Base-by-base conservation (phyloP, 30 jellyfish, hydroid and myxozoan genomes). In the Sanderia malayensis region DNA sequence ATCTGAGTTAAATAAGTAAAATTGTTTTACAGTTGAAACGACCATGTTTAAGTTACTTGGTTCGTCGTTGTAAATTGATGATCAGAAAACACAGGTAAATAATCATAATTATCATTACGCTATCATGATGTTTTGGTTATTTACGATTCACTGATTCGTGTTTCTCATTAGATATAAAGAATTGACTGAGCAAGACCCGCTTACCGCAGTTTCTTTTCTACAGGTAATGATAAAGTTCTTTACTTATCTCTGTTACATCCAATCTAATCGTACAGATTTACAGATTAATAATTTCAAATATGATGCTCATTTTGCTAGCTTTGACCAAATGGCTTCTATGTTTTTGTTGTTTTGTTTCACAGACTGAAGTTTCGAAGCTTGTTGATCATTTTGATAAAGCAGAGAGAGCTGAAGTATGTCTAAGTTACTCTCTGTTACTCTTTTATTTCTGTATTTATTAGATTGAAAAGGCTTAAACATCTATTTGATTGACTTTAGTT, bases 151-250 rank as follows among this genome's bases (percentile, higher is more conserved):
- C n/a, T n/a, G n/a, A n/a, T n/a, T n/a, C n/a, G n/a, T n/a, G n/a
- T n/a, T n/a, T n/a, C n/a, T 79, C 33, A 55, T 30, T 34, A 88
- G 97, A 49, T 88, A 80, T 71, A 67, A 62, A 55, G 97, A 88
- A 61, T 73, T 88, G 20, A 33, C 88, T 8, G 73, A 55, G 75
- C 73, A 63, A 29, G 85, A 81, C 55, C 88, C 90, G 41, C 58
- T 81, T 22, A 61, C 45, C 19, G 97, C 95, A 1, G 46, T 88
- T 8, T 37, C 95, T 2, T 88, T 69, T 52, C 49, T 88, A 52
- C 97, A 88, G 88, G 97, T 88, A 63, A 13, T 20, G 22, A 53
- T 79, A n/a, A n/a, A n/a, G n/a, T n/a, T n/a, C n/a, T n/a, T n/a
- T n/a, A n/a, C n/a, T n/a, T n/a, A n/a, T n/a, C n/a, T n/a, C n/a